Evolutionary conservation across 2,113 vertebrate species (phyloP).

Genomic region (Dipodomys ordii): DNA sequence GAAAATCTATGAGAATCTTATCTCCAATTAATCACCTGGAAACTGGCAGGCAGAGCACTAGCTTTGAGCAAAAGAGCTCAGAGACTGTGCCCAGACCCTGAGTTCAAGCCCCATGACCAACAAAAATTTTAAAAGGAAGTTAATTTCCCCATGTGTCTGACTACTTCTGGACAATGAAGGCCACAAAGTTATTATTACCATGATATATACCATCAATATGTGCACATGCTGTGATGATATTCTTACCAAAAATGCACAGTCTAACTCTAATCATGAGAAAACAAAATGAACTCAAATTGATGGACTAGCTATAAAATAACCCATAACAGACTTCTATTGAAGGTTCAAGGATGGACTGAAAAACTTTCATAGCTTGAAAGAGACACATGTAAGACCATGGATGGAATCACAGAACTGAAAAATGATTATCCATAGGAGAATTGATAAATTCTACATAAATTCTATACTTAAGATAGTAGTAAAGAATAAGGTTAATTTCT

Average conservation of each 20-base stretch:
- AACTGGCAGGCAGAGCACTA: no score
- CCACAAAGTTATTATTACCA: not conserved
- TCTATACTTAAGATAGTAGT: slow-evolving; percentile 46
- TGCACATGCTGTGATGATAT: not conserved
- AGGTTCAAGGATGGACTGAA: slow-evolving; percentile 39
- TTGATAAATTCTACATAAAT: slow-evolving; percentile 3
- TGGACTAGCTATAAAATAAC: not conserved
- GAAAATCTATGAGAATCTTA: no score
- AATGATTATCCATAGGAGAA: not conserved
- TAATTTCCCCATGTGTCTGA: not conserved
- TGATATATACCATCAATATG: not conserved
- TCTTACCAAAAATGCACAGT: slow-evolving; percentile 14
- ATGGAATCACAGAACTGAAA: slow-evolving; percentile 34
- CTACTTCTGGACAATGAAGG: not conserved
- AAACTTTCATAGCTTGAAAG: not conserved
- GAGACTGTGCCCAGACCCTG: no score
- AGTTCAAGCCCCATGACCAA: no score
- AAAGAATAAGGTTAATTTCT: slow-evolving; percentile 44
- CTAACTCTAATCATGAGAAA: slow-evolving; percentile 41
- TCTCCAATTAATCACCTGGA: no score
- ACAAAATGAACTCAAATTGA: not conserved
- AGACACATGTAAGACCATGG: not conserved
- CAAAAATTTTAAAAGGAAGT: not conserved
- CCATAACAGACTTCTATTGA: not conserved
- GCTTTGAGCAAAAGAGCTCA: no score